Evolutionary conservation across 1,140 invertebrate species (phyloP).

Genomic region (Drosophila kikkawai): DNA sequence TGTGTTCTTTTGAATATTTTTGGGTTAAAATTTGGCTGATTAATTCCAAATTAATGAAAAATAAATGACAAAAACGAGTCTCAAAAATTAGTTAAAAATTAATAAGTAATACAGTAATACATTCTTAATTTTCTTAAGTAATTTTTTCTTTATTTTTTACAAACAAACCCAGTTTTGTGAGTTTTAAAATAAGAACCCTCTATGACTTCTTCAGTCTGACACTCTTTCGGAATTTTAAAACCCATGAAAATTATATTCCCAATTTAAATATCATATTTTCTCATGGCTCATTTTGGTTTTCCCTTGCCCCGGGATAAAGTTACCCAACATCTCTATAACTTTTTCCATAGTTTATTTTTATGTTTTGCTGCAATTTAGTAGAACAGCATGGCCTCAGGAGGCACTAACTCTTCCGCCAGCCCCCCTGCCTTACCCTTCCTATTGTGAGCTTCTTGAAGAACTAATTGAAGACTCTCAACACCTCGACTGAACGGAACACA

Average conservation of each 20-base stretch:
- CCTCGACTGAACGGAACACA: conserved; percentile 21
- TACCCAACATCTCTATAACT: conserved; percentile 22
- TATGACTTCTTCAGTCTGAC: not conserved
- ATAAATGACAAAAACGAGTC: too few species aligned
- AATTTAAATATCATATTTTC: conserved; percentile 16
- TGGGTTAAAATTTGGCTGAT: too few species aligned
- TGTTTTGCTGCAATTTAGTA: conserved; percentile 48
- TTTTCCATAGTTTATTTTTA: conserved; percentile 53
- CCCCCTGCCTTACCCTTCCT: too few species aligned
- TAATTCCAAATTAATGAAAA: too few species aligned
- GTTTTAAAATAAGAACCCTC: not conserved
- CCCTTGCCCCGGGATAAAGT: not conserved
- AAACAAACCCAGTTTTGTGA: not conserved
- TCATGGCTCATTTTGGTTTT: conserved; percentile 10
- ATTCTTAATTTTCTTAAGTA: not conserved
- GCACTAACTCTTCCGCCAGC: conserved; percentile 17
- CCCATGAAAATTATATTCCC: not conserved
- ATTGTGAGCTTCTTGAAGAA: conserved; percentile 15
- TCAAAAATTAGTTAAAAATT: too few species aligned
- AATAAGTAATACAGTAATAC: too few species aligned
- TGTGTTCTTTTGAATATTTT: too few species aligned
- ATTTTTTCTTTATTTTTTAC: not conserved
- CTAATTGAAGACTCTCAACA: conserved; percentile 59
- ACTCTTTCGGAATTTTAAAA: not conserved
- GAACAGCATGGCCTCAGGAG: conserved; percentile 40